Base-by-base conservation (phyloP, 2,888 invertebrate species). In the Zaprionus bogoriensis region DNA sequence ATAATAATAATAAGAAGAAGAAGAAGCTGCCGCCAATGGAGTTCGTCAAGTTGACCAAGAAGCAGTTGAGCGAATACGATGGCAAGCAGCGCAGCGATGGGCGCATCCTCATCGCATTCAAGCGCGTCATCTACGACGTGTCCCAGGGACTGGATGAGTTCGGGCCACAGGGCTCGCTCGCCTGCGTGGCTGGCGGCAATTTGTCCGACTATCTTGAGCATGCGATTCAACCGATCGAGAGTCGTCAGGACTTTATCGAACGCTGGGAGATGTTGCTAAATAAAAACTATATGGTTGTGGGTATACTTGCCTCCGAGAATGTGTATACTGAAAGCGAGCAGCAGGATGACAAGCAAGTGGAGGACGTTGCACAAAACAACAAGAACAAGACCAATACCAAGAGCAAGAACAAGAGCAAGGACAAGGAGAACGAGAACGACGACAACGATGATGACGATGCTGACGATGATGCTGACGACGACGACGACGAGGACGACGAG, bases 41-140 rank as follows among this genome's bases (percentile, higher is more conserved):
- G n/a, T 6, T 14, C 3, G 12, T 32, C 32, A 14, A 32, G 5
- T n/a, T 77, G n/a, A 77, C 76, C 1, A 7, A 25, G 0, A 19
- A 51, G 5, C 45, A 75, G 22, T 41, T 80, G 12, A 5, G 12
- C 1, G 28, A 30, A 0, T 80, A 64, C 17, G 46, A 84, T 48
- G 81, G 84, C 0, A 52, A 6, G 0, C n/a, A n/a, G n/a, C 71
- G 74, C 0, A 10, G 10, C 0, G 84, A 84, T 62, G 74, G 72
- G 7, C 65, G 79, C 3, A 62, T 74, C 9, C n/a, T 84, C 25
- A 55, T 81, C n/a, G 51, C 62, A 0, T 63, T 80, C 9, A 77
- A 67, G 12, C 58, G 61, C 0, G 32, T 27, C 2, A 66, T 80
- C 23, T 80, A 69, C 36, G 79, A 80, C 41, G 81, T 80, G 0